Base-by-base conservation (phyloP, 2,888 invertebrate genomes). In the Nymphalis polychloros region DNA sequence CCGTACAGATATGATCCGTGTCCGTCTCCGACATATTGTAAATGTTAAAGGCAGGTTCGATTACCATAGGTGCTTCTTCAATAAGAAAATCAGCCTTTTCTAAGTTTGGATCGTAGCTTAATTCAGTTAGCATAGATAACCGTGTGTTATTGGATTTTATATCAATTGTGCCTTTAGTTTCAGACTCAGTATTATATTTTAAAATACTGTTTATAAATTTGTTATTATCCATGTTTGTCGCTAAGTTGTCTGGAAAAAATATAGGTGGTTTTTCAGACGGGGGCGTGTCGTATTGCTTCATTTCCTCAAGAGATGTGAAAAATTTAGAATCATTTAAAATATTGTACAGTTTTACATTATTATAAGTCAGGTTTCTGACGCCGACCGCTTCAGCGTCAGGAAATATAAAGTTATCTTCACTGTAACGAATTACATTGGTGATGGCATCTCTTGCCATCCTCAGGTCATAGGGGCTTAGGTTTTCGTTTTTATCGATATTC, bases 41-140 rank as follows among this genome's bases (percentile, higher is more conserved):
- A 35, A 69, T 81, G 53, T 78, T 82, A 49, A 74, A 62, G 13
- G 13, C 35, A 50, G 47, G 31, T 57, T 64, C 76, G 0, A 68
- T 67, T 62, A 73, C 77, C 20, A 73, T 50, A 52, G 80, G 75
- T 35, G 76, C 62, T 53, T 83, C 84, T 76, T 86, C 83, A n/a
- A 87, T 75, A 8, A 85, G 70, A 65, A 81, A 86, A 76, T 89
- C 88, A 5, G 75, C 76, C 63, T 83, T 86, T 35, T 84, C 84
- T 52, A 66, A 76, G 3, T 81, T 81, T 7, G 67, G 64, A 57
- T 81, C 79, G 27, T 47, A 73, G 31, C 70, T 73, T 52, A 68
- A 27, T 35, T 52, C 46, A n/a, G 59, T 65, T 50, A 61, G 47
- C 6, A 71, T 59, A 35, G 72, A 60, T n/a, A 55, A n/a, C 3